These are phyloP conservation scores for Etheostoma cragini DNA, from an alignment of 2,113 vertebrate species.

Conservation along the genomic window DNA sequence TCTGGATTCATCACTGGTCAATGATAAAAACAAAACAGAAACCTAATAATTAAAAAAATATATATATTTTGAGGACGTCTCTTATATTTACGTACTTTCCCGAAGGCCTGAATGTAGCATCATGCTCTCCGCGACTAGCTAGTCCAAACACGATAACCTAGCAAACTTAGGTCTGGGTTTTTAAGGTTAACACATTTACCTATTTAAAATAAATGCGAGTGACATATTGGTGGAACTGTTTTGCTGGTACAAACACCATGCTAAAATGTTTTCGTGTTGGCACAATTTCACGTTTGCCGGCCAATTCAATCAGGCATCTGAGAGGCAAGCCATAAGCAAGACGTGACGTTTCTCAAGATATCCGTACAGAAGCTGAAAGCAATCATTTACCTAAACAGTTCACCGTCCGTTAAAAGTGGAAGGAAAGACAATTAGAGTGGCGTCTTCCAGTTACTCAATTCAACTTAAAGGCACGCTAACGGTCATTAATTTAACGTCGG, in stretches of 20 bases:
- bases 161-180: background rate
- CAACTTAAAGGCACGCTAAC: constrained; percentile 43
- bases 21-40: background rate
- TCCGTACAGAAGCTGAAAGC: background rate
- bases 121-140: constrained; percentile 21
- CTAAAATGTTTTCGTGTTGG: background rate
- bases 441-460: too few relatives aligned
- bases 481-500: constrained; percentile 14
- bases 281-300: constrained; percentile 11
- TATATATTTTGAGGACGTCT: background rate
- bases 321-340: background rate
- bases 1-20: background rate
- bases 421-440: background rate
- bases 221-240: background rate
- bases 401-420: background rate
- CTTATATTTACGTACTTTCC: constrained; percentile 4
- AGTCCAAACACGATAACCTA: constrained; percentile 38
- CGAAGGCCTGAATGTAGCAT: constrained; percentile 17
- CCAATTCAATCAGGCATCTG: constrained; percentile 31
- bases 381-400: background rate
- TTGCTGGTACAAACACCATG: background rate
- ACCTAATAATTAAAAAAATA: background rate
- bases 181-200: background rate
- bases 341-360: background rate
- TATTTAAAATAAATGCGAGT: background rate